Base-by-base conservation (phyloP, 2,113 vertebrate species). In the Bujurquina vittata region DNA sequence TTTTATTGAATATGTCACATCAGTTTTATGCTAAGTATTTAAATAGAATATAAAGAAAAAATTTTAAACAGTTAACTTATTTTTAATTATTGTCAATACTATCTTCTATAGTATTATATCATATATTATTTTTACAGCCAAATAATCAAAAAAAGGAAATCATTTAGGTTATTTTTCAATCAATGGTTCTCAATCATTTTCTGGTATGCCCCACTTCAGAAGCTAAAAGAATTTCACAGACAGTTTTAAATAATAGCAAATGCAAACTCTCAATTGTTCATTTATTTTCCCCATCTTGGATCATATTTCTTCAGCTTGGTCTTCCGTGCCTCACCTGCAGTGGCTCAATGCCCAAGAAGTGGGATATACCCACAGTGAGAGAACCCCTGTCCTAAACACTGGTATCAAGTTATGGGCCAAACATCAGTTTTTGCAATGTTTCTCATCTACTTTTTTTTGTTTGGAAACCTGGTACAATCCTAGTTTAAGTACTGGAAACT, bases 381-480 rank as follows among this genome's bases (percentile, higher is more conserved):
- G 67, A 72, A 33, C 18, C 29, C 33, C 26, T 72, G 26, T 52
- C 46, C 33, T 72, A 33, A 54, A 54, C 26, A 33, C 0, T 54
- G 17, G 26, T 52, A n/a, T 72, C 46, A 31, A 31, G 22, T 18
- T 72, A 72, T 0, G 10, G 67, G 31, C 18, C 10, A 52, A 7
- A 9, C 46, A 46, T 46, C 2, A 63, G 3, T 31, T 85, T 60
- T 77, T 37, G 60, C 61, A 72, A 49, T 61, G 7, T 79, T 84
- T 84, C 23, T 79, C 46, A 22, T n/a, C 67, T 46, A 52, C n/a
- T 15, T 7, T 56, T 31, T 20, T 52, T 43, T 82, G 63, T 83
- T 57, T 77, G 35, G 73, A n/a, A 75, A 75, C 1, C 3, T 75
- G 54, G 46, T 65, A 2, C 11, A 65, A 59, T 81, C 6, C n/a